These are phyloP conservation scores for Hyalella azteca DNA, from an alignment of 2,888 invertebrate species.

Conservation along the genomic window DNA sequence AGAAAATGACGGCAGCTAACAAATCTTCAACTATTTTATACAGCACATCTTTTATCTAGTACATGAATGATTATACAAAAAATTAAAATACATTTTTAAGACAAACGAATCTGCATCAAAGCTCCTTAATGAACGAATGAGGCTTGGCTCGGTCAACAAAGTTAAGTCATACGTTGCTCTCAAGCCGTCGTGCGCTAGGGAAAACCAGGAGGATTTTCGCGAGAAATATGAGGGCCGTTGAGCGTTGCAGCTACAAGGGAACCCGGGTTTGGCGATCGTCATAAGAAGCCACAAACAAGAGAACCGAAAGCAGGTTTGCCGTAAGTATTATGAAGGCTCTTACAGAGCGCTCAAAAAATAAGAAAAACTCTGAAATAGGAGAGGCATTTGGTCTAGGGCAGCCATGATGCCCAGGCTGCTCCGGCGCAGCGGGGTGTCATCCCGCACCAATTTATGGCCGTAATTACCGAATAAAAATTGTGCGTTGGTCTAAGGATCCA, in stretches of 20 bases:
- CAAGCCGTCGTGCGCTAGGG: no score
- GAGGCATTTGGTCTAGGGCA: background rate
- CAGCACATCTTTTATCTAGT: no score
- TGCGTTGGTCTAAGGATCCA: slow-evolving; percentile 50
- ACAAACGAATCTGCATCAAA: no score
- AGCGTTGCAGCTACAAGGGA: background rate
- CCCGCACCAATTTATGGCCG: slow-evolving; percentile 55
- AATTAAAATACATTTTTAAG: no score
- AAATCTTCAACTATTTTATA: no score
- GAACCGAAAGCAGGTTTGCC: slow-evolving; percentile 3
- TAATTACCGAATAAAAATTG: slow-evolving; percentile 59
- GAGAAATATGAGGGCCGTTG: background rate
- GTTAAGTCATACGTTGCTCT: no score
- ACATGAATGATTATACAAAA: no score
- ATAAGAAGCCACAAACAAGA: slow-evolving; percentile 4
- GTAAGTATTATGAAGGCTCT: slow-evolving; percentile 1
- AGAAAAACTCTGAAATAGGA: background rate
- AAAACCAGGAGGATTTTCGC: background rate
- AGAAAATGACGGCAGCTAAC: no score
- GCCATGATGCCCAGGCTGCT: slow-evolving; percentile 31
- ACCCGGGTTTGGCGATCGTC: background rate
- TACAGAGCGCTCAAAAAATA: background rate
- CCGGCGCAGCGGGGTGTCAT: slow-evolving; percentile 35
- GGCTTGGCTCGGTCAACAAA: no score
- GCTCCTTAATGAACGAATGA: no score